phyloP scores from a whole-genome alignment of 2,888 invertebrate species.

The Sclerodermus sp. region DNA sequence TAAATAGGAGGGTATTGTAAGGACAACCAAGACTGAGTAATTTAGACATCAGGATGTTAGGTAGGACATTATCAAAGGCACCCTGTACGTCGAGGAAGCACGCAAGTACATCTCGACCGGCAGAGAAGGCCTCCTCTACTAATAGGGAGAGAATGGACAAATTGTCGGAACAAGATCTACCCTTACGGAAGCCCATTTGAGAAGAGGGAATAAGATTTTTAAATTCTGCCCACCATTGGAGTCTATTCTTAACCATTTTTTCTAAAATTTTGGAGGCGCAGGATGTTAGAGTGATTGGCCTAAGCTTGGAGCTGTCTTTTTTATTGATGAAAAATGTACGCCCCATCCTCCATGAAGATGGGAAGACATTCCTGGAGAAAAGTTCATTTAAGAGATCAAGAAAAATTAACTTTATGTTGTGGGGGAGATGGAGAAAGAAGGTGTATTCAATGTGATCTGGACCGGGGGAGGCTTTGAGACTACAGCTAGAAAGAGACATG shows the following conservation, averaged over 20 bases:
- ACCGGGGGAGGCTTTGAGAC: not conserved
- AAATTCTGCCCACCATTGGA: conserved; percentile 20
- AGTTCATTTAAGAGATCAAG: conserved; percentile 17
- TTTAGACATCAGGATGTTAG: conserved; percentile 9
- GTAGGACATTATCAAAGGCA: conserved; percentile 17
- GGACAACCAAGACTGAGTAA: conserved; percentile 4
- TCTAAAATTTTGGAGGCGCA: conserved; percentile 19
- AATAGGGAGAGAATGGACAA: conserved; percentile 8
- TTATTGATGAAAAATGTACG: conserved; percentile 13
- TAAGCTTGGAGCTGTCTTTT: conserved; percentile 1
- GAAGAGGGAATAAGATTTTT: conserved; percentile 7
- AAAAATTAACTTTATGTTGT: conserved; percentile 8
- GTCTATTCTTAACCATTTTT: conserved; percentile 14
- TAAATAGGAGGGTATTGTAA: conserved; percentile 1
- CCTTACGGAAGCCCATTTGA: conserved; percentile 17
- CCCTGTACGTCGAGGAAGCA: conserved; percentile 17
- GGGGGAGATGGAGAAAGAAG: conserved; percentile 5
- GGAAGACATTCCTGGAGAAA: conserved; percentile 2
- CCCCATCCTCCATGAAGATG: conserved; percentile 1
- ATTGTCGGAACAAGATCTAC: conserved; percentile 17
- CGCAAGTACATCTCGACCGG: conserved; percentile 7
- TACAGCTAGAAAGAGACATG: no score
- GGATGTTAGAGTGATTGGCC: conserved; percentile 16
- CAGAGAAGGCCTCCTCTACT: conserved; percentile 8
- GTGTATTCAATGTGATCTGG: conserved; percentile 14